phyloP scores from a whole-genome alignment of 2,113 vertebrate genomes.

The Synodontis membranacea region DNA sequence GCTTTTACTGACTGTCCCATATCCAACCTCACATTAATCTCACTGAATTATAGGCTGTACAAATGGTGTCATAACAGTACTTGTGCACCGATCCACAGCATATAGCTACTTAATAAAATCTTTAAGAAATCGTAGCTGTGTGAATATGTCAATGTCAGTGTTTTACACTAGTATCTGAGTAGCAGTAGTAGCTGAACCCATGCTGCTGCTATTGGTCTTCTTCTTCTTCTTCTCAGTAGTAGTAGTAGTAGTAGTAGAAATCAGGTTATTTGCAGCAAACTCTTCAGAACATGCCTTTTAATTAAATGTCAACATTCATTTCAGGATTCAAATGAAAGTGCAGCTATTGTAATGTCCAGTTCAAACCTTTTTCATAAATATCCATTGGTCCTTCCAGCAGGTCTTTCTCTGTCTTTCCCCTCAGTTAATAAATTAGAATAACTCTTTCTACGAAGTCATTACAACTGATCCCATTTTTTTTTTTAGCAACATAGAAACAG shows the following conservation, averaged over 20 bases:
- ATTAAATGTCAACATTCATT: slow-evolving; percentile 31
- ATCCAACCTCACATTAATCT: background rate
- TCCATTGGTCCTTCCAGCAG: no score
- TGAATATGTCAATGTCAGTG: background rate
- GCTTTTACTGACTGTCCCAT: background rate
- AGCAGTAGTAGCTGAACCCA: no score
- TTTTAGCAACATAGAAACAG: no score
- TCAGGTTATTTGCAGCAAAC: background rate
- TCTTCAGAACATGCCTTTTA: background rate
- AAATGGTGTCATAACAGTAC: background rate
- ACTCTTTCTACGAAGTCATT: no score
- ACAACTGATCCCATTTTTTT: no score
- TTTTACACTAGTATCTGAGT: no score
- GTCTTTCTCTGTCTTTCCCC: no score
- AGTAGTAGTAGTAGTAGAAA: background rate
- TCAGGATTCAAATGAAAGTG: background rate
- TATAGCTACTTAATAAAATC: background rate
- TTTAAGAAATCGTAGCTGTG: background rate
- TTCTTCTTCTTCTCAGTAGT: no score
- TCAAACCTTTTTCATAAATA: no score
- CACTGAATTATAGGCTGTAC: background rate
- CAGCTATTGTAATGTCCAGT: background rate
- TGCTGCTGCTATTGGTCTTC: no score
- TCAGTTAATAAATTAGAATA: background rate
- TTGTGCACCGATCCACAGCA: background rate